phyloP scores from a whole-genome alignment of 2,113 vertebrate species.

The Rhynchomys soricoides region DNA sequence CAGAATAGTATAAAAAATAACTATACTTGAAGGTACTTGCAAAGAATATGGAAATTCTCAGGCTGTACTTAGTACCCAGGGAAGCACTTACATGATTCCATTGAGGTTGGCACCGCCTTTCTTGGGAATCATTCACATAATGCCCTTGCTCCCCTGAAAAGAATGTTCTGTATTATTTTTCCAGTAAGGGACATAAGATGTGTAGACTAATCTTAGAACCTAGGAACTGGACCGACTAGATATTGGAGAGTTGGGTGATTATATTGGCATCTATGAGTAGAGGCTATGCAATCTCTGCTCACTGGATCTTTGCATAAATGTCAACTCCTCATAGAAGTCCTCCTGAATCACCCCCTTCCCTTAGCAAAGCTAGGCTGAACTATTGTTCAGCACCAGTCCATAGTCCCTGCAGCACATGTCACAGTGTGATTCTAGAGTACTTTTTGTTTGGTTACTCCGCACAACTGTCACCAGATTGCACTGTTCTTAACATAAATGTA shows the following conservation, averaged over 20 bases:
- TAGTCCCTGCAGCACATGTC: background rate
- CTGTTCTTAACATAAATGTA: background rate
- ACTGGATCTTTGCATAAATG: background rate
- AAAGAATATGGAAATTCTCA: background rate
- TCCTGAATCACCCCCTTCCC: background rate
- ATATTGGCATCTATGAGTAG: background rate
- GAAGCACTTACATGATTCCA: background rate
- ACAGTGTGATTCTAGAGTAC: background rate
- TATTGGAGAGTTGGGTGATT: background rate
- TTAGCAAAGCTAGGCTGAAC: background rate
- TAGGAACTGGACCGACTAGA: background rate
- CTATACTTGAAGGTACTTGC: background rate
- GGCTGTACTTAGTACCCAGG: no score
- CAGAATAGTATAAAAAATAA: background rate
- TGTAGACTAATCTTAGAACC: background rate
- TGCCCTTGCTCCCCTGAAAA: background rate
- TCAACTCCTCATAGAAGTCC: background rate
- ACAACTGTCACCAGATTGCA: background rate
- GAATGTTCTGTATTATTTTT: slow-evolving; percentile 14
- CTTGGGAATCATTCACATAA: background rate
- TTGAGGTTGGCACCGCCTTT: background rate
- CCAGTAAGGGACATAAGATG: background rate
- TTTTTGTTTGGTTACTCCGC: background rate
- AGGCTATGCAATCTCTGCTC: background rate
- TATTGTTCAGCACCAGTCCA: background rate